Evolutionary conservation across 2,113 vertebrate species (phyloP), one percentile per base, ranked within the genome.

Genomic region (Peromyscus californicus): DNA sequence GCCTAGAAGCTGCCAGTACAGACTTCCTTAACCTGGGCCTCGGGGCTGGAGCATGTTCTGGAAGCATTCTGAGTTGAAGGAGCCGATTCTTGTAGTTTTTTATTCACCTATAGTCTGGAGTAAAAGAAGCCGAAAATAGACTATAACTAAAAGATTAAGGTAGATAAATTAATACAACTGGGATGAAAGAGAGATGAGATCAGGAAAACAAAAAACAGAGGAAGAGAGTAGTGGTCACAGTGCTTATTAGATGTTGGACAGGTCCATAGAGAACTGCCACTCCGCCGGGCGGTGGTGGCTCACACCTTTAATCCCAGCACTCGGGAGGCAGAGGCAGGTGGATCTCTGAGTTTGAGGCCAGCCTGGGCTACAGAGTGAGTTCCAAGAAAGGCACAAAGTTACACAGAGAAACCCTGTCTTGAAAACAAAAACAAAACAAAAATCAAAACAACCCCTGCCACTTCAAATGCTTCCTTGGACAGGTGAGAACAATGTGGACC

Each of bases 41-140:
- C 51, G 72, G 48, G 65, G 2, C 22, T 78, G 36, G 22, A 85
- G 8, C 24, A 5, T 3, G 4, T 57, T 65, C 74, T 94, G 39
- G 59, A 33, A 76, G n/a, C 48, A 36, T 63, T 76, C 69, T 82
- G 54, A 76, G 57, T 21, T 95, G 24, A 72, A 92, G 39, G 29
- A 80, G 24, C 10, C 0, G 59, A 93, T 31, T 93, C 26, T 45
- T 93, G 15, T 39, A 42, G 22, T 10, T 75, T 75, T 79, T 54
- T 91, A 42, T 87, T 87, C 85, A 72, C 17, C 61, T 92, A 29
- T 85, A 39, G 31, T 85, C 78, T 72, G 69, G 26, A 70, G 42
- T 69, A 74, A 94, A 95, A 54, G 57, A 33, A n/a, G 21, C 19
- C n/a, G 42, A 86, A 96, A 89, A 86, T 33, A 80, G 74, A 87